Evolutionary conservation across 1,140 invertebrate genomes (phyloP), one percentile per base, ranked within the genome.

Genomic region (Pomacea maculata): DNA sequence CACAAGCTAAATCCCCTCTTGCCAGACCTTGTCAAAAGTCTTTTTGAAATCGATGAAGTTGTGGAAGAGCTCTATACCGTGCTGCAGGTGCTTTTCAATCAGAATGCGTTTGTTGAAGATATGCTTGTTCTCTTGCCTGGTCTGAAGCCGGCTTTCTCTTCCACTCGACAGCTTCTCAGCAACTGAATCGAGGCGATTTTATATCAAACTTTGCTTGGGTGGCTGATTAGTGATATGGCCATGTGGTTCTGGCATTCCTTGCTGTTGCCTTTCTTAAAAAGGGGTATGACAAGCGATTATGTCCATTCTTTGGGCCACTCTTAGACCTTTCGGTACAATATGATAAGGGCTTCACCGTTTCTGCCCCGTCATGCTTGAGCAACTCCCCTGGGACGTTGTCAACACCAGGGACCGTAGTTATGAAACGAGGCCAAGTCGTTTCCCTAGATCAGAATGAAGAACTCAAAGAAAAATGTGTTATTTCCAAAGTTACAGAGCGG

Each of bases 161-260:
- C 80, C 34, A 63, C 71, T 15, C 25, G 78, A 52, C 14, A 74
- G 73, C 54, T 77, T 64, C 73, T 82, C 78, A 45, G 81, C 78
- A 52, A 78, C 70, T 0, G 75, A 61, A 78, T 72, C 65, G 57
- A 83, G 63, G 67, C 79, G 29, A 54, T 82, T 80, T 3, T 83
- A 65, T n/a, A 85, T 77, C 74, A 83, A 25, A 85, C 75, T 63
- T 85, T 85, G 77, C 84, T 82, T 54, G 64, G 80, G 61, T 85
- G 83, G 65, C 77, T 77, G 12, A 80, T 85, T 17, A 85, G 83
- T 55, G 78, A 80, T 29, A 84, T 82, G 34, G 80, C 84, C 11
- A 75, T 61, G 80, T 83, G 80, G 78, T 85, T 81, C 54, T 85
- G 68, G 77, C 83, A 82, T 71, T 75, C 77, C 70, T 72, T 78